Base-by-base conservation (phyloP, 2,888 invertebrate species). In the Cryptocephalus moraei region DNA sequence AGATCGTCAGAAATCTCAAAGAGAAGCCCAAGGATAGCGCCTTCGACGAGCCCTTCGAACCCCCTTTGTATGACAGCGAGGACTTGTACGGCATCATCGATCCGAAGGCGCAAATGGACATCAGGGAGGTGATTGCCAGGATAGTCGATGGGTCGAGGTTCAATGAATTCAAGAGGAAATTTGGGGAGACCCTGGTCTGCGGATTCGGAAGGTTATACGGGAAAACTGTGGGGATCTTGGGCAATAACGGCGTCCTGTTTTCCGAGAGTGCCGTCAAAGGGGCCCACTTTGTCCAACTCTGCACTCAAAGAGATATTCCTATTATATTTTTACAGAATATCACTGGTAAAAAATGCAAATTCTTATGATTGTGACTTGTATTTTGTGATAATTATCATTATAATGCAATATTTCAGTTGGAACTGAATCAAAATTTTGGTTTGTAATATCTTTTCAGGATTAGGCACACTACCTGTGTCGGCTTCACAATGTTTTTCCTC, bases 81-180 rank as follows among this genome's bases (percentile, higher is more conserved):
- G 96, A 99, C 61, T 72, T 99, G 38, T 97, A 97, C 68, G 96
- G 99, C 4, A 94, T 99, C 58, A 91, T 97, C 0, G 94, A 95
- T 6, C 82, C 82, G 1, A 93, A 91, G 66, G 87, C 88, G 67
- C 84, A 89, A 31, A 97, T 86, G 65, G 96, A 99, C 69, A 86
- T 95, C 1, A 79, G 90, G 57, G 95, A 99, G 76, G 84, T 95
- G 0, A 91, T 96, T 56, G 92, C 94, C 91, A 79, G 97, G 58
- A 80, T 97, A 49, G 91, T 97, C 33, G 97, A 99, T 68, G 94
- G 93, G 8, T 96, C 96, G 49, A 79, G 83, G 60, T 96, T 99
- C 71, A 87, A 90, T 58, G 97, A 99, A 73, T 99, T 99, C 70
- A 99, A 99, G 71, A 84, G 89, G 60, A 77, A 85, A 51, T 99